phyloP scores from a whole-genome alignment of 1,140 invertebrate species.

The Trinorchestia longiramus region DNA sequence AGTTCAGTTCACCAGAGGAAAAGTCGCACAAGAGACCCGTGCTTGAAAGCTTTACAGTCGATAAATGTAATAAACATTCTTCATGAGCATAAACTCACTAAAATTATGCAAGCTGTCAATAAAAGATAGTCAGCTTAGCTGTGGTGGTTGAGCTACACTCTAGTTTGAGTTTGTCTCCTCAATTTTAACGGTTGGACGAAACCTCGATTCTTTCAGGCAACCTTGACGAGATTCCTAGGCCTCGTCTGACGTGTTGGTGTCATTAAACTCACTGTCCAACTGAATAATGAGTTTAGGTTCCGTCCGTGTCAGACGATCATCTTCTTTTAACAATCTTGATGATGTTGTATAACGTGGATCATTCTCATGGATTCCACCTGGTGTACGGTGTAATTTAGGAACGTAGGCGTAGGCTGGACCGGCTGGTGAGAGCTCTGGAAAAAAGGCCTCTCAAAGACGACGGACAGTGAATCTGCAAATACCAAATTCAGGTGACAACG shows the following conservation, averaged over 20 bases:
- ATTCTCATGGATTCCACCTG: background rate
- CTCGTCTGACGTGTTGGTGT: background rate
- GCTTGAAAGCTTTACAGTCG: no score
- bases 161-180: background rate
- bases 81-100: no score
- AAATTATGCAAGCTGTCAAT: no score
- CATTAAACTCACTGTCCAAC: background rate
- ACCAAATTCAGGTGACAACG: no score
- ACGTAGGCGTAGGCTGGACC: background rate
- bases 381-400: background rate
- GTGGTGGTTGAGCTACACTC: no score
- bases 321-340: background rate
- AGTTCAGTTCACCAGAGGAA: no score
- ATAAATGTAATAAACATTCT: no score
- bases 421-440: no score
- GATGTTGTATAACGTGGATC: background rate
- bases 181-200: background rate
- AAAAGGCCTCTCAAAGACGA: no score
- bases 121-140: no score
- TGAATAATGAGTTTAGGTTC: slow-evolving; percentile 1
- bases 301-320: background rate
- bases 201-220: background rate
- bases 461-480: no score
- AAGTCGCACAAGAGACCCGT: no score
- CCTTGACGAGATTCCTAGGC: background rate